These are phyloP conservation scores for Sylvilagus bachmani DNA, from an alignment of 2,113 vertebrate genomes.

Conservation along the genomic window DNA sequence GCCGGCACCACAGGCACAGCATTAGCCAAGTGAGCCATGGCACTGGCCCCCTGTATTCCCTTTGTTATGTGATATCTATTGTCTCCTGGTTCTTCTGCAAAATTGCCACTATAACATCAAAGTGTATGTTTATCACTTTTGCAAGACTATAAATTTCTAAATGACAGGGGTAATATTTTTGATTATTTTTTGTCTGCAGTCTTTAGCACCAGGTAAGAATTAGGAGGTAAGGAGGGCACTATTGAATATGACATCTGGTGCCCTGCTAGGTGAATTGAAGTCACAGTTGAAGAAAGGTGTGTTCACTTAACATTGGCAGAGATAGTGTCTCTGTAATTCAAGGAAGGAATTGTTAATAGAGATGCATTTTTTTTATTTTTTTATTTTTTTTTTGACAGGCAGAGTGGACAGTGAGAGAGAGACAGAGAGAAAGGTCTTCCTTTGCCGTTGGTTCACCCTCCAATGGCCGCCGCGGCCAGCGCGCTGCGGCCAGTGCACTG, in stretches of 20 bases:
- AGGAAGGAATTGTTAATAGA: slow-evolving; percentile 30
- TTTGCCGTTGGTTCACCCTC: no score
- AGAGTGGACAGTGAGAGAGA: no score
- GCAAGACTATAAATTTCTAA: not conserved
- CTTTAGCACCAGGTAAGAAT: not conserved
- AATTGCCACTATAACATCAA: not conserved
- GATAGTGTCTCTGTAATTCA: not conserved
- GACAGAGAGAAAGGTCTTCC: no score
- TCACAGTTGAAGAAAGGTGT: not conserved
- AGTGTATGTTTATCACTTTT: not conserved
- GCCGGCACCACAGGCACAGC: no score
- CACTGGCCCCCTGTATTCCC: not conserved
- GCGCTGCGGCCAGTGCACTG: no score
- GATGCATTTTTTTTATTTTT: not conserved
- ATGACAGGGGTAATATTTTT: not conserved
- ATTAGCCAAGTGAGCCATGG: no score
- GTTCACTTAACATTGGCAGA: not conserved
- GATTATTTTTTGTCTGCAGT: not conserved
- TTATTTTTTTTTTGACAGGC: no score
- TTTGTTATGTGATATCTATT: not conserved
- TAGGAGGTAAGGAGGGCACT: not conserved
- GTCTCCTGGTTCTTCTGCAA: not conserved
- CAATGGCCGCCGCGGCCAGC: no score
- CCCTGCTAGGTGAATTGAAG: not conserved
- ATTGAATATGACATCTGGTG: not conserved